A percentile compares a stretch with the other conserved stretches of the same genome.
These are phyloP conservation scores for Actinia tenebrosa DNA, from an alignment of 64 coral and sea anemone genomes.

Conservation along the genomic window DNA sequence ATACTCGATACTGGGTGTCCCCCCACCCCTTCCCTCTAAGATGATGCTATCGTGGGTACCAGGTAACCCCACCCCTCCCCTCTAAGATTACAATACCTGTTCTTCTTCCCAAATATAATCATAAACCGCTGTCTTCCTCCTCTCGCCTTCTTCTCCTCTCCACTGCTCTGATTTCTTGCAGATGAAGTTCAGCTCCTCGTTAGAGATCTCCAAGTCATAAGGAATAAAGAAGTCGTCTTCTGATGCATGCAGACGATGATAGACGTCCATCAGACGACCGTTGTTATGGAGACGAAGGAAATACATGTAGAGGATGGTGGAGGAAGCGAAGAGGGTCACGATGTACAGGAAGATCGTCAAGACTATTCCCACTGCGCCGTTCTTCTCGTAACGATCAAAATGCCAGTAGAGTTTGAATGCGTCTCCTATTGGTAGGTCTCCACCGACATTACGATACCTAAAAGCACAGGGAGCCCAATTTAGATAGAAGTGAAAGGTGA, in stretches of 20 bases:
- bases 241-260: slow-evolving; percentile 78
- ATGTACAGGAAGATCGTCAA: slow-evolving; percentile 91
- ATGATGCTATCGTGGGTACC: too few relatives aligned
- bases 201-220: slow-evolving; percentile 87
- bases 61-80: too few relatives aligned
- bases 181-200: slow-evolving; percentile 89
- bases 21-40: too few relatives aligned
- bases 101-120: slow-evolving; percentile 99
- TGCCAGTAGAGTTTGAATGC: slow-evolving; percentile 98
- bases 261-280: slow-evolving; percentile 88
- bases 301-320: slow-evolving; percentile 89
- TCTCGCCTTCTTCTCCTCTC: slow-evolving; percentile 93
- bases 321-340: slow-evolving; percentile 72
- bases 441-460: slow-evolving; percentile 73
- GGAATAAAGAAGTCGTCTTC: slow-evolving; percentile 93
- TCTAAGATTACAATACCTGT: slow-evolving; percentile 32
- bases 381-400: slow-evolving; percentile 93
- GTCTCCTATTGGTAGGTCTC: slow-evolving; percentile 87
- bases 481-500: too few relatives aligned
- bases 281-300: slow-evolving; percentile 90
- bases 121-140: slow-evolving; percentile 85
- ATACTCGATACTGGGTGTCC: too few relatives aligned
- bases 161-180: slow-evolving; percentile 87
- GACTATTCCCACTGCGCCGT: slow-evolving; percentile 89
- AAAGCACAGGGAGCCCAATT: neutral